phyloP scores from a whole-genome alignment of 1,140 invertebrate species.

The Globodera rostochiensis region DNA sequence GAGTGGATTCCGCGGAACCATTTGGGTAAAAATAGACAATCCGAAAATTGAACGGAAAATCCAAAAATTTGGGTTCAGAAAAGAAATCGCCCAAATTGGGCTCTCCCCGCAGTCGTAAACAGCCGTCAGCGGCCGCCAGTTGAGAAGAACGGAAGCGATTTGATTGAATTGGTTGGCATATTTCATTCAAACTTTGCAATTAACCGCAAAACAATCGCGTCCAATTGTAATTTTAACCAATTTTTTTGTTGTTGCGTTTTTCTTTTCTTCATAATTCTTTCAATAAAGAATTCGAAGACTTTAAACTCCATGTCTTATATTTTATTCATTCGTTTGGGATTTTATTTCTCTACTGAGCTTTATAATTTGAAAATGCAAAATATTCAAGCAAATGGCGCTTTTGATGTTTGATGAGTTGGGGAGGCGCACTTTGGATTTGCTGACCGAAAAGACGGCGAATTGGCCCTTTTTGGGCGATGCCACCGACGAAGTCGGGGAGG shows the following conservation, averaged over 20 bases:
- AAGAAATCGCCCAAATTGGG: constrained; percentile 48
- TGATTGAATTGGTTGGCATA: too few species aligned
- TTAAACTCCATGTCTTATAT: not conserved
- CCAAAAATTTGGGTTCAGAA: constrained; percentile 39
- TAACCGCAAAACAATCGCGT: too few species aligned
- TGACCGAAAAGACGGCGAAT: constrained; percentile 19
- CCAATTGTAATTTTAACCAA: too few species aligned
- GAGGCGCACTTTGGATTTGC: constrained; percentile 30
- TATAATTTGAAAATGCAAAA: not conserved
- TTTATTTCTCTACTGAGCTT: not conserved
- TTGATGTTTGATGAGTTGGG: constrained; percentile 23
- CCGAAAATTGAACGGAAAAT: constrained; percentile 8
- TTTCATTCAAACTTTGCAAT: too few species aligned
- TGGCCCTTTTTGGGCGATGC: constrained; percentile 45
- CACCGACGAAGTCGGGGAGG: not conserved
- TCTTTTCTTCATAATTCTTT: not conserved
- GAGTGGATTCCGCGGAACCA: constrained; percentile 94
- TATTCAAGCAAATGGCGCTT: not conserved
- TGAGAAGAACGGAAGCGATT: not conserved
- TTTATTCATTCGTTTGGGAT: not conserved
- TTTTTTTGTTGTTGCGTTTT: too few species aligned
- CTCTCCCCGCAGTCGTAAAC: constrained; percentile 41
- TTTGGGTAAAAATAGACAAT: constrained; percentile 66
- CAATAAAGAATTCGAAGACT: not conserved
- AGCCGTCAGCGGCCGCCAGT: constrained; percentile 14